Evolutionary conservation across 2,113 vertebrate genomes (phyloP), one percentile per base, ranked within the genome.

Genomic region (Microtus ochrogaster): DNA sequence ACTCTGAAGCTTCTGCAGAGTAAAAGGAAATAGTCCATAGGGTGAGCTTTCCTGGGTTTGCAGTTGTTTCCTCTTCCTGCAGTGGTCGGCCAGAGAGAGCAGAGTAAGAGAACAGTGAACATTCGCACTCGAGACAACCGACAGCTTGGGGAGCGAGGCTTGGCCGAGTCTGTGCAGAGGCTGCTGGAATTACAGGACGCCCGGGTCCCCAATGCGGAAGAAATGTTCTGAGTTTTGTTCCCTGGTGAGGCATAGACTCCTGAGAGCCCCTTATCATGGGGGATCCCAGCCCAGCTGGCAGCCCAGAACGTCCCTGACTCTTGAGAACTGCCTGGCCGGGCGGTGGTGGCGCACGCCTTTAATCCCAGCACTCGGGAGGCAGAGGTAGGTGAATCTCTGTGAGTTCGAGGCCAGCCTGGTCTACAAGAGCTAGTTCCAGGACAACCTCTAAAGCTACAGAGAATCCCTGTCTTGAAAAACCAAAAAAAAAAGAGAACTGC

Each of bases 51-150:
- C 58, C 16, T 36, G 55, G 87, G 76, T 21, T 65, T 52, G 58
- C 72, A 28, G 10, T 52, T 66, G 49, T 39, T 86, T 91, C 73
- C 58, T 55, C 68, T 81, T 82, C 87, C 82, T 49, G 17, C 95
- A 98, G 99, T 99, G 96, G 98, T 99, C 19, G 99, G 99, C 30
- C 98, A 98, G 92, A 98, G 98, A 92, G 99, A 99, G 97, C 96
- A 97, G 33, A 98, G 96, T 17, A 97, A 89, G 36, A 97, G 97
- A 47, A 98, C 99, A 0, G 99, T 99, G 86, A 99, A 97, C 22
- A 90, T 99, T 28, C 98, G 99, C 39, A 99, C 98, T 28, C 98
- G 99, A 83, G 98, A 98, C 24, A 98, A 98, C 7, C 98, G 96
- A 39, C 99, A 97, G 58, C 98, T 99, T 1, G 99, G 99, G 0